phyloP scores from a whole-genome alignment of 1,140 invertebrate genomes.

The Eurosta solidaginis region DNA sequence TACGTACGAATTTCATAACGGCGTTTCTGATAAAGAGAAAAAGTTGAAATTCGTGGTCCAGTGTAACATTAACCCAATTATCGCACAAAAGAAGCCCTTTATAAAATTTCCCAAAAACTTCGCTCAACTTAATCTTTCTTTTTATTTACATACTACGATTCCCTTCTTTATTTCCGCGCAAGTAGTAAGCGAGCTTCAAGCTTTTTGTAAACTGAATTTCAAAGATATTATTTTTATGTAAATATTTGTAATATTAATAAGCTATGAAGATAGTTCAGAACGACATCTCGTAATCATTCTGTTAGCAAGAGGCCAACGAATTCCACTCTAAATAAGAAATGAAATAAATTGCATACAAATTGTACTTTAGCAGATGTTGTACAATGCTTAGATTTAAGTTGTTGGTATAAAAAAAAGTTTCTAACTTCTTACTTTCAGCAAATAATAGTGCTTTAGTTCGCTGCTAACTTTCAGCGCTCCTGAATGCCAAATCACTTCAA shows the following conservation, averaged over 20 bases:
- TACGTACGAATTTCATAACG: too few species aligned
- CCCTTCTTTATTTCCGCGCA: not conserved
- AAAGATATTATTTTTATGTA: not conserved
- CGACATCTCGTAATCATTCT: conserved; percentile 14
- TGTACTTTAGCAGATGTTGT: not conserved
- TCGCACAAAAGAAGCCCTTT: too few species aligned
- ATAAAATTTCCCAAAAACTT: not conserved
- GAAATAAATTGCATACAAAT: too few species aligned
- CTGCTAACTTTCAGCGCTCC: not conserved
- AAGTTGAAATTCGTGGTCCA: too few species aligned
- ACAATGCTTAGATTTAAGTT: not conserved
- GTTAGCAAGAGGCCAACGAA: not conserved
- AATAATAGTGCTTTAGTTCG: not conserved
- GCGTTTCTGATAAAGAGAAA: too few species aligned
- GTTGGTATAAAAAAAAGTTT: not conserved
- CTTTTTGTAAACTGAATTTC: not conserved
- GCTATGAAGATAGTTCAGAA: not conserved
- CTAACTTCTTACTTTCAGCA: not conserved
- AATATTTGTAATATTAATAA: conserved; percentile 26
- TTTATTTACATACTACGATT: too few species aligned
- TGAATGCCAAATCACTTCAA: conserved; percentile 4
- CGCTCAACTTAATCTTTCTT: not conserved
- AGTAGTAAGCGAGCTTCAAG: not conserved
- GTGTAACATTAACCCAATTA: too few species aligned
- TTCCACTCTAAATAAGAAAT: not conserved